These are phyloP conservation scores for Pomacea canaliculata DNA, from an alignment of 2,888 invertebrate genomes.

Conservation along the genomic window DNA sequence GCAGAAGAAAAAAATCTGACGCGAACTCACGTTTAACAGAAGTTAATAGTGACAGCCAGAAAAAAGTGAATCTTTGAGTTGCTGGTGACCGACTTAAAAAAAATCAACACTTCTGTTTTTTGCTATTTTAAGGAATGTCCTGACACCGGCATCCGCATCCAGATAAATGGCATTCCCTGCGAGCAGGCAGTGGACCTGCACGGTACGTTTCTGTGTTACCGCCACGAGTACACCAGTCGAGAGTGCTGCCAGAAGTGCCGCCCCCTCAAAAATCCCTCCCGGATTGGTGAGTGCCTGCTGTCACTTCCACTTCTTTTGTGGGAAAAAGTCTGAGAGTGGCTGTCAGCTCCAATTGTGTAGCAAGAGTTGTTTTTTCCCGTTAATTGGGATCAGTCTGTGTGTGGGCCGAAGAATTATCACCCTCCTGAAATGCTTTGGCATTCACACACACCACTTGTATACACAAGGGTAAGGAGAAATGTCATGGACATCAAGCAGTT, in stretches of 20 bases:
- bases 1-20: too few species aligned
- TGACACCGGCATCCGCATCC: slow-evolving; percentile 40
- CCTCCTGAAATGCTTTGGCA: too few species aligned
- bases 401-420: too few species aligned
- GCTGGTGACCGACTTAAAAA: too few species aligned
- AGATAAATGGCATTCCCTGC: slow-evolving; percentile 54
- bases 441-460: too few species aligned
- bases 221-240: slow-evolving; percentile 51
- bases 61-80: too few species aligned
- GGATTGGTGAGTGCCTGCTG: slow-evolving; percentile 36
- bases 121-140: slow-evolving; percentile 41
- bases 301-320: not conserved
- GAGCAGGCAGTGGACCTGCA: slow-evolving; percentile 44
- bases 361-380: too few species aligned
- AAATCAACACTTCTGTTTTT: not conserved
- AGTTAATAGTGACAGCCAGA: too few species aligned
- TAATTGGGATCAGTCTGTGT: too few species aligned
- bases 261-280: slow-evolving; percentile 40
- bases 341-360: not conserved
- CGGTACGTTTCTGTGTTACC: slow-evolving; percentile 55
- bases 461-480: too few species aligned
- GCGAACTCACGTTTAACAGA: too few species aligned
- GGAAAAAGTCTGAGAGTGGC: not conserved
- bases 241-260: slow-evolving; percentile 55
- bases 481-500: too few species aligned